Evolutionary conservation across 1,140 invertebrate genomes (phyloP), one percentile per base, ranked within the genome.

Genomic region (Lutraria rhynchaena): DNA sequence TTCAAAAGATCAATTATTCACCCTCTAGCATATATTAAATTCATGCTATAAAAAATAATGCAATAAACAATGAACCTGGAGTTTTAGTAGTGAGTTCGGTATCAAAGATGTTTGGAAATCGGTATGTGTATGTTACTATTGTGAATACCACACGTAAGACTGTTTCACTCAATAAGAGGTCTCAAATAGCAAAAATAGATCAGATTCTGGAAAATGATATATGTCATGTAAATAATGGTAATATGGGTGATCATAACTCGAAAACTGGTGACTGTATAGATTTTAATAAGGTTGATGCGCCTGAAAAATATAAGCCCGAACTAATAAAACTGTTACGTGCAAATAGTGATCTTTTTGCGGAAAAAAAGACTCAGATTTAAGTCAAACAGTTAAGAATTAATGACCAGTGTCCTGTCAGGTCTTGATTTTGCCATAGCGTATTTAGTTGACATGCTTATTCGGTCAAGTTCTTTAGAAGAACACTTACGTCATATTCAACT

Each of bases 381-480:
- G 71, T 37, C 57, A 53, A 24, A 78, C 82, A 0, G n/a, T n/a
- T n/a, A n/a, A n/a, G n/a, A n/a, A n/a, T n/a, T n/a, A n/a, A n/a
- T n/a, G n/a, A n/a, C n/a, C n/a, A n/a, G n/a, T n/a, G n/a, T n/a
- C n/a, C n/a, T n/a, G n/a, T n/a, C n/a, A n/a, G n/a, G n/a, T n/a
- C n/a, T n/a, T n/a, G n/a, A n/a, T n/a, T n/a, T n/a, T n/a, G n/a
- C n/a, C n/a, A n/a, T n/a, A n/a, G n/a, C n/a, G n/a, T 87, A 86
- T 73, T 31, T 87, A 19, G 87, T 87, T 69, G 85, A 86, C 55
- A 71, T 86, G 15, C 44, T 84, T 2, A 76, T 84, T 19, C 81
- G 76, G n/a, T 58, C 73, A 51, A 51, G 35, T 27, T 71, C 60
- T 60, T 0, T 60, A 53, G 70, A 74, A 19, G 77, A 86, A 29